Base-by-base conservation (phyloP, 2,888 invertebrate genomes). In the Pristionchus japonicus region DNA sequence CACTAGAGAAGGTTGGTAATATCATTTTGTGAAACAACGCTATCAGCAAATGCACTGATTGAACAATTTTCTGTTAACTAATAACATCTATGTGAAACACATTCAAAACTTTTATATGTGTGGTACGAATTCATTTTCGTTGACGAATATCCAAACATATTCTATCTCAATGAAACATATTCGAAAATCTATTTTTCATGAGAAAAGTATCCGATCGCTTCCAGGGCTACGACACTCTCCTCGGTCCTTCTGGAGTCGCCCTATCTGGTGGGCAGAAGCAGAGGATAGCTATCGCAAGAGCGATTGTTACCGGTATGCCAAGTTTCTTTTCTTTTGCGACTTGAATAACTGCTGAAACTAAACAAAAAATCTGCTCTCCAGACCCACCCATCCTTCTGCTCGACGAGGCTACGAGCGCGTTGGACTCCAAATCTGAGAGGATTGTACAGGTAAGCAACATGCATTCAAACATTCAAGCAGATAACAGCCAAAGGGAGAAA, bases 351-450 rank as follows among this genome's bases (percentile, higher is more conserved):
- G 43, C 11, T 6, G 11, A 43, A 43, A 57, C 23, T 57, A 15
- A 15, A 15, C n/a, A n/a, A n/a, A n/a, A 57, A 57, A 23, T 23
- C 9, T 23, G 9, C 15, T 67, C 13, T 40, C 20, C 17, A 74
- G 74, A 80, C 20, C 80, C 80, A 20, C 37, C 80, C 1, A 80
- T 80, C 17, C 31, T 80, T 2, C 80, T 80, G 1, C 49, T 80
- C 27, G 80, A 80, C 23, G 80, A 80, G 49, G 80, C 80, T 2
- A 80, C 80, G 17, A 80, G 80, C 37, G 80, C 80, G 1, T 31
- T 80, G 3, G 80, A 80, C 27, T 80, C 80, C 37, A 47, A 80
- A 4, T 80, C 80, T 27, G 80, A 80, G 20, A n/a, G 80, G 7
- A 40, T 80, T 20, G 80, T 80, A 9, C 80, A 80, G 49, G 80